These are phyloP conservation scores for Euleptes europaea DNA, from an alignment of 2,113 vertebrate genomes.

Conservation along the genomic window DNA sequence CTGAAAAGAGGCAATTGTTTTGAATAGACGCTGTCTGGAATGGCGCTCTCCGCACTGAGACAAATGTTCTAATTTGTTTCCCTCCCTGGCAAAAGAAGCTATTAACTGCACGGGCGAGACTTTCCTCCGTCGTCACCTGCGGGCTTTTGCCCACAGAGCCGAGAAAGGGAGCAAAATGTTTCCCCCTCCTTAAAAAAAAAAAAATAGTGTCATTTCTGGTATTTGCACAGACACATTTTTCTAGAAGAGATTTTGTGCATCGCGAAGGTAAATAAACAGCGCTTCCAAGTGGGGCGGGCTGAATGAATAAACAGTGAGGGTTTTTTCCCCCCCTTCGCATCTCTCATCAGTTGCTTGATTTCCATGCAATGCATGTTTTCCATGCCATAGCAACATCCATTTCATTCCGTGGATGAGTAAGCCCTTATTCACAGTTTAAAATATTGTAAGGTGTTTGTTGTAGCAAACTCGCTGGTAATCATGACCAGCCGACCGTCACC, in stretches of 20 bases:
- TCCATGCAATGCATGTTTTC: constrained; percentile 2
- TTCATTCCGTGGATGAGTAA: neutral
- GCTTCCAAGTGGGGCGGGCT: neutral
- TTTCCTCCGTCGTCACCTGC: constrained; percentile 3
- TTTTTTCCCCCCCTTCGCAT: neutral
- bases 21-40: neutral
- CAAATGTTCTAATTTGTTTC: constrained; percentile 18
- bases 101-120: constrained; percentile 13
- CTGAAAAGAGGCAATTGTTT: neutral
- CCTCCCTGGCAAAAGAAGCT: constrained; percentile 37
- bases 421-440: constrained; percentile 9
- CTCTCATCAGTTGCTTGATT: constrained; percentile 24
- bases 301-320: constrained; percentile 31
- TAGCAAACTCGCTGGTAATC: neutral
- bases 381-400: neutral
- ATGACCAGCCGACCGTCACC: neutral
- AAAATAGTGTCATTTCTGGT: neutral
- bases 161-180: constrained; percentile 20
- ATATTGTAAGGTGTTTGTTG: neutral
- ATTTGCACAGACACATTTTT: neutral
- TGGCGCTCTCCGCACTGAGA: constrained; percentile 19
- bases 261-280: neutral
- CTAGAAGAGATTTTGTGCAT: constrained; percentile 34
- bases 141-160: constrained; percentile 35
- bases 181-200: constrained; percentile 35